These are phyloP conservation scores for Rhipidura dahli DNA, from an alignment of 2,113 vertebrate species.

Conservation along the genomic window DNA sequence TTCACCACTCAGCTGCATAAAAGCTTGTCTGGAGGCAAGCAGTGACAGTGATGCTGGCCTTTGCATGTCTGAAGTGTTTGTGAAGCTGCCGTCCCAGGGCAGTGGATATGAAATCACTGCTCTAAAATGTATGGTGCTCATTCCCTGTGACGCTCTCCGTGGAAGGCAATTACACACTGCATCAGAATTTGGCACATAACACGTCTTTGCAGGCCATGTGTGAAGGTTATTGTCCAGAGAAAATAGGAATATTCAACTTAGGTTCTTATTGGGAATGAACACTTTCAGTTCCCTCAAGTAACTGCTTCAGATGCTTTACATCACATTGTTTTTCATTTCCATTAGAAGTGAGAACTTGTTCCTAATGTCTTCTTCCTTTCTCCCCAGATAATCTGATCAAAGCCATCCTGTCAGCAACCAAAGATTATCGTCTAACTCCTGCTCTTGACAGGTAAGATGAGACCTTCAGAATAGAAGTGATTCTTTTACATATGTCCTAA, in stretches of 20 bases:
- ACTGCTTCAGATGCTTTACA: neutral
- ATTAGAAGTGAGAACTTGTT: neutral
- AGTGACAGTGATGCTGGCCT: neutral
- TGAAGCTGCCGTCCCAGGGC: neutral
- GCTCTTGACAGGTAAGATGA: slow-evolving; percentile 87
- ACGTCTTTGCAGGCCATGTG: neutral
- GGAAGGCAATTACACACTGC: neutral
- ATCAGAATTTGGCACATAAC: neutral
- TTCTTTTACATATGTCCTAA: neutral
- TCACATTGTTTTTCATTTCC: neutral
- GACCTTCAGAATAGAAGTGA: neutral
- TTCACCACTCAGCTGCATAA: neutral
- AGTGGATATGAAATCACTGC: neutral
- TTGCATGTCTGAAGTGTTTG: neutral
- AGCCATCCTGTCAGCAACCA: slow-evolving; percentile 87
- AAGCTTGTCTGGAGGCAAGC: neutral
- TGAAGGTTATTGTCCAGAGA: neutral
- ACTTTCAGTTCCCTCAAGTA: neutral
- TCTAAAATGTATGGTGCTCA: neutral
- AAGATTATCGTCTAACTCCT: slow-evolving; percentile 87
- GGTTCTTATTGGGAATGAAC: too few relatives aligned
- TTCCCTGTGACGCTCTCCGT: neutral
- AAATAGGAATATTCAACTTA: neutral
- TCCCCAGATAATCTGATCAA: slow-evolving; percentile 91
- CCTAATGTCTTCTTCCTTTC: slow-evolving; percentile 51